phyloP scores from a whole-genome alignment of 2,888 invertebrate genomes.

The Tricholauxania praeusta region DNA sequence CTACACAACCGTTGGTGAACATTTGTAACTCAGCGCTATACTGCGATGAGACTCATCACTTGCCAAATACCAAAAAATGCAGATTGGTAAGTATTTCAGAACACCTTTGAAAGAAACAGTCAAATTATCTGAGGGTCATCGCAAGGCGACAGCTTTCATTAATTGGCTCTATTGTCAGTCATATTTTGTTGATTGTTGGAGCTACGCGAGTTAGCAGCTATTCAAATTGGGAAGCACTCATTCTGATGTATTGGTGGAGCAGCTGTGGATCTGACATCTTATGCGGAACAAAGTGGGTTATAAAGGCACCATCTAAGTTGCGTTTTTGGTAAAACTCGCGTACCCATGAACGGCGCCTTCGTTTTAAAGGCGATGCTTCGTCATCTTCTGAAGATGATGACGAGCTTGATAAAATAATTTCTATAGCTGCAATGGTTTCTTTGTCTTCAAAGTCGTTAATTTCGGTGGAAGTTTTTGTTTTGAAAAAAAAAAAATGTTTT shows the following conservation, averaged over 20 bases:
- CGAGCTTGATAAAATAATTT: too few relatives aligned
- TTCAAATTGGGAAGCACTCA: conserved; percentile 2
- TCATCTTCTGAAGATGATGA: too few relatives aligned
- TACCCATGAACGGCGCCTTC: too few relatives aligned
- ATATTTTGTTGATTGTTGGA: neutral
- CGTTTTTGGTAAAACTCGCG: neutral
- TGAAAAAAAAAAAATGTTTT: too few relatives aligned
- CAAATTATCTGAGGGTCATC: neutral
- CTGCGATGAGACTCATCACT: too few relatives aligned
- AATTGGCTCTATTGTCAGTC: neutral
- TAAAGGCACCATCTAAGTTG: neutral
- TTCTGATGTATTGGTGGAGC: conserved; percentile 3
- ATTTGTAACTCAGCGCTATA: too few relatives aligned
- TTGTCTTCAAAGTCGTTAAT: too few relatives aligned
- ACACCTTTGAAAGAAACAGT: neutral
- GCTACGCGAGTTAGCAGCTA: neutral
- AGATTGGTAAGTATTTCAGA: neutral
- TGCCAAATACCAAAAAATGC: too few relatives aligned
- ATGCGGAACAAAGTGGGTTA: neutral
- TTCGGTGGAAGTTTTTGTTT: too few relatives aligned
- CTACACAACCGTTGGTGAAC: too few relatives aligned
- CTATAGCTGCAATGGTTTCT: too few relatives aligned
- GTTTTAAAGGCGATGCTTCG: too few relatives aligned
- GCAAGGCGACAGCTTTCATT: conserved; percentile 1
- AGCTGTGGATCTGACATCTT: conserved; percentile 6